These are phyloP conservation scores for Sminthurinus aureus DNA, from an alignment of 2,888 invertebrate species.

Conservation along the genomic window DNA sequence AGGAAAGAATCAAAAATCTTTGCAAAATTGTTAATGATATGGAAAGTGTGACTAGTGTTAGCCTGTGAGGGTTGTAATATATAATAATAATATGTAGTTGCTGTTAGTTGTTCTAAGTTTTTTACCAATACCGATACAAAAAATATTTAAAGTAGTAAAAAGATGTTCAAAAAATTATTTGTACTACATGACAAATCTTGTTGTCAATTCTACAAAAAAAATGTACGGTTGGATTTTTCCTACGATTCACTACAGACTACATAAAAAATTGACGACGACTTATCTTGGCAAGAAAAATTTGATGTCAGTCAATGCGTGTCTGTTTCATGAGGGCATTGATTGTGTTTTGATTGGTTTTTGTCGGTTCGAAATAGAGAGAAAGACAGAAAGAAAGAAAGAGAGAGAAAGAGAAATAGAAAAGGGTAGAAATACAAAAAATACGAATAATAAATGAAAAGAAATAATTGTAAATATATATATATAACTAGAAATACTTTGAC, in stretches of 20 bases:
- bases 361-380: neutral
- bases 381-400: neutral
- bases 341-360: conserved; percentile 32
- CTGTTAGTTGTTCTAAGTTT: neutral
- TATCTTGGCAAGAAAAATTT: conserved; percentile 39
- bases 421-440: neutral
- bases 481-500: neutral
- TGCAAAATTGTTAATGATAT: neutral
- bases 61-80: neutral
- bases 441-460: neutral
- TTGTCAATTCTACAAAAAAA: neutral
- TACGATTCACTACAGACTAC: conserved; percentile 20
- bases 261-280: conserved; percentile 34
- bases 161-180: neutral
- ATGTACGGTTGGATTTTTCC: neutral
- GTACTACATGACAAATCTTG: neutral
- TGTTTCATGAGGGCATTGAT: conserved; percentile 31
- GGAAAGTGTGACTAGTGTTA: neutral
- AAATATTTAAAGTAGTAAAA: neutral
- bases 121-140: neutral
- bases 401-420: neutral
- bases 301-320: conserved; percentile 40
- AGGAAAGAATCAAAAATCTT: neutral
- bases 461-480: neutral
- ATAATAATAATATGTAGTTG: neutral